Evolutionary conservation across 2,888 invertebrate species (phyloP), one percentile per base, ranked within the genome.

Genomic region (Xestia xanthographa): DNA sequence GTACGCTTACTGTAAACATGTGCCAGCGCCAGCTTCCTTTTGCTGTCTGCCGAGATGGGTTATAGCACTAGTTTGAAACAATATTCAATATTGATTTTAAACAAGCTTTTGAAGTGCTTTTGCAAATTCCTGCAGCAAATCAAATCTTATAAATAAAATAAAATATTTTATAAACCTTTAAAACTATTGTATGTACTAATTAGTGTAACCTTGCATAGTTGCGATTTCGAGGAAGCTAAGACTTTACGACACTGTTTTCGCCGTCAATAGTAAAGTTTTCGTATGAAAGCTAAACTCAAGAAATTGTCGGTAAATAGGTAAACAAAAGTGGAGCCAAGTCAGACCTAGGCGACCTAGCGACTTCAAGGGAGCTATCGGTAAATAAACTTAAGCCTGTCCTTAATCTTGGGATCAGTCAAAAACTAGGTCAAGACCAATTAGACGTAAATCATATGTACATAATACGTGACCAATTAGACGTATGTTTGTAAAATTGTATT

Each of bases 331-430:
- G 48, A 84, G 68, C 68, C 56, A 83, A 88, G 78, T 84, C 84
- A 84, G 84, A 80, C 73, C 82, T 76, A 62, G 45, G 56, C 34
- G 66, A 79, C 75, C 69, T 78, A 79, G 75, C 79, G n/a, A n/a
- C 76, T 84, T 86, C 81, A 86, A 87, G 85, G 85, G 80, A 90
- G 82, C 83, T 80, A 86, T 87, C 81, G 82, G 81, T 75, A 87
- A 91, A 91, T 90, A 89, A 88, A 89, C 82, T 88, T 85, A 89
- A 90, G 86, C 82, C 83, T 77, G 88, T 86, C 87, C 88, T 90
- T 90, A 90, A 92, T 91, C 90, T 34, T 84, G 81, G 82, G 88
- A 86, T 91, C 80, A 80, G 22, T 38, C 60, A 53, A 78, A 75
- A 76, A 80, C 75, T 80, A 75, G 79, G 75, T 67, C 81, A 62